Evolutionary conservation across 2,888 invertebrate species (phyloP).

Genomic region (Trissonchulus latispiculum): DNA sequence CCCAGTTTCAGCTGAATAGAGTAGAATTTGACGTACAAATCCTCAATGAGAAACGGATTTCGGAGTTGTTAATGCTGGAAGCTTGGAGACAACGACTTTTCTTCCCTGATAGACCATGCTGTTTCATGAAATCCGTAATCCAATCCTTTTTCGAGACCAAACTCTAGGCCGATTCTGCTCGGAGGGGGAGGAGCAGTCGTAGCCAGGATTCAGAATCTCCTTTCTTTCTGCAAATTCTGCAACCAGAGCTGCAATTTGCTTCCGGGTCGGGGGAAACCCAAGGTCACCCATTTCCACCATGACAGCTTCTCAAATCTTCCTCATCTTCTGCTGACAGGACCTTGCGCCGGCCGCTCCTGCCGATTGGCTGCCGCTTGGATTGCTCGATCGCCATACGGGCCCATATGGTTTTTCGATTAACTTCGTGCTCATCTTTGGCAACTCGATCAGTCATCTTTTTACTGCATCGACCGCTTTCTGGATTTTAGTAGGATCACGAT

Average conservation of each 20-base stretch:
- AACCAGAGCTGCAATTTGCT: not conserved
- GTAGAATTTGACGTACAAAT: not conserved
- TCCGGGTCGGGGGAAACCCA: slow-evolving; percentile 2
- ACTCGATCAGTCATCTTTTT: too few species aligned
- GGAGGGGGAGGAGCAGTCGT: not conserved
- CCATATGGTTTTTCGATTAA: too few species aligned
- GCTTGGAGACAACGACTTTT: not conserved
- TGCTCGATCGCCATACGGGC: too few species aligned
- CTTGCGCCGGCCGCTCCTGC: too few species aligned
- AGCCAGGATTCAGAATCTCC: not conserved
- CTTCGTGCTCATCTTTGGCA: too few species aligned
- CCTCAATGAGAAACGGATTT: slow-evolving; percentile 2
- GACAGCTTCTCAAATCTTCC: too few species aligned
- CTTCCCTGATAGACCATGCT: not conserved
- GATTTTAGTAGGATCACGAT: too few species aligned
- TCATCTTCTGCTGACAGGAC: too few species aligned
- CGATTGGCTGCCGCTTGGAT: too few species aligned
- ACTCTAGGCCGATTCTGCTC: not conserved
- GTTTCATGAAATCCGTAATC: not conserved
- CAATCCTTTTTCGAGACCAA: not conserved
- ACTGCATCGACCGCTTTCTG: too few species aligned
- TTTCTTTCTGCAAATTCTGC: slow-evolving; percentile 1
- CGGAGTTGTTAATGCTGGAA: not conserved
- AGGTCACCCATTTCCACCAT: slow-evolving; percentile 1
- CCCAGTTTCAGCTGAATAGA: not conserved